Conservation (phyloP, 2,888 invertebrate genomes). For the Drosophila monieri region DNA sequence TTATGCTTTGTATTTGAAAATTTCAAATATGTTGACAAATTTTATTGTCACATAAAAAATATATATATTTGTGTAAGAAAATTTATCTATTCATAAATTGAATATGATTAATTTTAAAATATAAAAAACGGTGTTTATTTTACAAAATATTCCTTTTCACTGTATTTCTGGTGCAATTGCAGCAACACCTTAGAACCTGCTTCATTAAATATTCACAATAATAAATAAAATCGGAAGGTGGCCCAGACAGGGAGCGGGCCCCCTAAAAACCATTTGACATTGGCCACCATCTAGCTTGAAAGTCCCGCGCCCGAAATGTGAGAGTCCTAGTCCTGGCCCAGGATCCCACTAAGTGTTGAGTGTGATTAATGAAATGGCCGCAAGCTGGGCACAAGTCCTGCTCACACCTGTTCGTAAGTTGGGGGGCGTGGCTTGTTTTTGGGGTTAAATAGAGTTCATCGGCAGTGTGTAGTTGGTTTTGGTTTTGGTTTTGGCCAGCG, state of each 20-base stretch:
- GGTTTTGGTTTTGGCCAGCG: constrained; percentile 55
- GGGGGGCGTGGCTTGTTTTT: constrained; percentile 54
- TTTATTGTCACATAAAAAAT: too few species aligned
- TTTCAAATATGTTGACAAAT: too few species aligned
- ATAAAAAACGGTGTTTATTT: too few species aligned
- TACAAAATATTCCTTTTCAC: too few species aligned
- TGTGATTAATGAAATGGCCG: constrained; percentile 76
- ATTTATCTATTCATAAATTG: too few species aligned
- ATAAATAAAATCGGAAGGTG: constrained; percentile 52
- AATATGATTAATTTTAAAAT: too few species aligned
- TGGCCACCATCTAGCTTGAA: constrained; percentile 56
- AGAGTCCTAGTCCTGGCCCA: constrained; percentile 36
- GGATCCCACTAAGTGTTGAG: constrained; percentile 62
- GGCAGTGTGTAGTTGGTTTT: constrained; percentile 64
- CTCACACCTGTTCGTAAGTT: constrained; percentile 26
- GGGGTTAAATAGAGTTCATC: constrained; percentile 75
- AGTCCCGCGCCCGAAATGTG: not conserved
- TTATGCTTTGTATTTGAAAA: too few species aligned
- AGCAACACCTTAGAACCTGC: not conserved
- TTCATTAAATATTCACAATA: constrained; percentile 33
- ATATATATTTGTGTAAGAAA: too few species aligned
- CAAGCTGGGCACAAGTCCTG: constrained; percentile 43
- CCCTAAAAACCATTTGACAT: constrained; percentile 64
- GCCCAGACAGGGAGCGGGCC: constrained; percentile 10
- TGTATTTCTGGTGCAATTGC: not conserved